A percentile compares a stretch with the other conserved stretches of the same genome.
Evolutionary conservation across 30 jellyfish, hydroid and myxozoan species (phyloP).

Genomic region (Aurelia aurita): DNA sequence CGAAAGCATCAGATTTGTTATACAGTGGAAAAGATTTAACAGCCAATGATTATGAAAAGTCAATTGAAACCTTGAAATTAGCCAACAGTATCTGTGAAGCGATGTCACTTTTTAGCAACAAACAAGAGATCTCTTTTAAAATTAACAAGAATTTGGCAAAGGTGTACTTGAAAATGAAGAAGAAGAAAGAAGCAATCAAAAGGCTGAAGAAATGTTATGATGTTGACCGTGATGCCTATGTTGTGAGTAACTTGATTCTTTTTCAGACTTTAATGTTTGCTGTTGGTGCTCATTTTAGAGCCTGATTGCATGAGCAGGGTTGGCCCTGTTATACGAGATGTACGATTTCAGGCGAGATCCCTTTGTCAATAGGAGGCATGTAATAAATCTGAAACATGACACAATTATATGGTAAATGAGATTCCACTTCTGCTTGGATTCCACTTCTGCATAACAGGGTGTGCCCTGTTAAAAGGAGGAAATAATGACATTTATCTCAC

Average conservation of each 20-base stretch:
- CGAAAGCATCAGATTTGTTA: background rate
- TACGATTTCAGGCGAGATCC: no score
- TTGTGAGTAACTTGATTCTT: constrained; percentile 1
- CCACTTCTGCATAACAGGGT: no score
- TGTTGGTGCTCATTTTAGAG: no score
- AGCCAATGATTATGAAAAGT: background rate
- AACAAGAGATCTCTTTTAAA: background rate
- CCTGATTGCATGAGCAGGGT: no score
- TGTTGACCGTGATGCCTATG: constrained; percentile 6
- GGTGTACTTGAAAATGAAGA: constrained; percentile 1
- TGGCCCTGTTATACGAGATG: no score
- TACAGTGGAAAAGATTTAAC: background rate
- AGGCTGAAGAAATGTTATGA: constrained; percentile 9
- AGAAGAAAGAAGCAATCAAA: constrained; percentile 14
- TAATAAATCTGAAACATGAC: no score
- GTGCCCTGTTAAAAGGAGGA: no score
- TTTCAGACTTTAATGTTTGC: background rate
- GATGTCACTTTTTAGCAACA: background rate
- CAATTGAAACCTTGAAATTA: background rate
- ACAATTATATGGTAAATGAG: no score
- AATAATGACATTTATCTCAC: no score
- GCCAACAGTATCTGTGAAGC: background rate
- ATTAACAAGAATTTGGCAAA: constrained; percentile 21
- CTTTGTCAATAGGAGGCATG: no score
- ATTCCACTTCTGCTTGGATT: no score